Conservation (phyloP, 1,140 invertebrate species). For the Brachionus rotundiformis region DNA sequence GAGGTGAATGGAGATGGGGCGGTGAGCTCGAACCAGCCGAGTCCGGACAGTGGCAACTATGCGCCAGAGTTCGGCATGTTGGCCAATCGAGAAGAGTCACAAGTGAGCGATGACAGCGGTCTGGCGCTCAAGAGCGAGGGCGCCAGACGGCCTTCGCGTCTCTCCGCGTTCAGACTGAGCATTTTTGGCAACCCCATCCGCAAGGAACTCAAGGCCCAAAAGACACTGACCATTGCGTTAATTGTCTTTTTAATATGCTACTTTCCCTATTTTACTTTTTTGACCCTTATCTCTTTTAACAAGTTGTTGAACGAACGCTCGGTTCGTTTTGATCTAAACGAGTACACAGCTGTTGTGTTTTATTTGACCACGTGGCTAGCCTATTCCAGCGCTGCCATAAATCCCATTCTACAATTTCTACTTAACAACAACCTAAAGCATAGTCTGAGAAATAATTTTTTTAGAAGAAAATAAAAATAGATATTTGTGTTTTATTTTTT, state of each 20-base stretch:
- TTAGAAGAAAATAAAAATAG: conserved; percentile 10
- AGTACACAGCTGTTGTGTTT: background rate
- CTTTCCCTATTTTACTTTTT: conserved; percentile 48
- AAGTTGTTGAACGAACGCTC: background rate
- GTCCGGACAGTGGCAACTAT: background rate
- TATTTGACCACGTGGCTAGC: conserved; percentile 27
- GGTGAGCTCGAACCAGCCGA: background rate
- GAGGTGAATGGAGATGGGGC: background rate
- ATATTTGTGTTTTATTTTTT: background rate
- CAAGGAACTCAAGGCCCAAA: conserved; percentile 47
- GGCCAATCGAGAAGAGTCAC: background rate
- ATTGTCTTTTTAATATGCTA: conserved; percentile 43
- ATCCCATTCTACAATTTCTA: conserved; percentile 36
- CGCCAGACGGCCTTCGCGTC: background rate
- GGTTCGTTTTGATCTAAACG: background rate
- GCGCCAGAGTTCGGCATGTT: background rate
- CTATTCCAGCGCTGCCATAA: conserved; percentile 44
- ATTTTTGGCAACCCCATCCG: conserved; percentile 37
- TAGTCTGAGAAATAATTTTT: background rate
- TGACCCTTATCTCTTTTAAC: background rate
- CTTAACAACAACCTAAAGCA: conserved; percentile 44
- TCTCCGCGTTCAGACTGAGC: background rate
- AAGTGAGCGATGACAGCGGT: background rate
- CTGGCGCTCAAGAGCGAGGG: background rate
- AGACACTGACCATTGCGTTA: conserved; percentile 19